These are phyloP conservation scores for Anas bahamensis DNA, from an alignment of 2,797 vertebrate species.

Conservation along the genomic window DNA sequence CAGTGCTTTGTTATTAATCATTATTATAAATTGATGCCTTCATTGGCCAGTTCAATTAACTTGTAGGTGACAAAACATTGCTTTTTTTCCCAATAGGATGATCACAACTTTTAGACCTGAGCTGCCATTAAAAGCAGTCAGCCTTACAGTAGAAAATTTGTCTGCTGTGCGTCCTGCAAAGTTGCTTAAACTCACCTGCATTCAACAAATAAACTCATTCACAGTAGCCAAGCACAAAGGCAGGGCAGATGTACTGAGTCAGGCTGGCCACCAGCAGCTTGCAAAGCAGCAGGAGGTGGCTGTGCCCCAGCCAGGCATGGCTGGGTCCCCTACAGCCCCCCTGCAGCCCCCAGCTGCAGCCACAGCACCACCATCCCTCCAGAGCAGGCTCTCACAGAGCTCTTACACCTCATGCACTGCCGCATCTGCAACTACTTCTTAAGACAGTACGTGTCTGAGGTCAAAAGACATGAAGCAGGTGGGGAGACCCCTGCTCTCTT, in stretches of 20 bases:
- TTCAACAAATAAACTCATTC: background rate
- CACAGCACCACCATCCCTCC: background rate
- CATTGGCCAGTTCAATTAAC: background rate
- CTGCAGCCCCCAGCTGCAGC: background rate
- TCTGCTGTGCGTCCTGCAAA: background rate
- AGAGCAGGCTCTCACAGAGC: background rate
- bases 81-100: background rate
- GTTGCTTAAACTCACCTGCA: background rate
- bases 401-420: background rate
- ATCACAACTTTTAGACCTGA: background rate
- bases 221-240: background rate
- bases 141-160: background rate
- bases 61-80: background rate
- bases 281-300: background rate
- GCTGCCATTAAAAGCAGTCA: background rate
- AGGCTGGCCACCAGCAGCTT: background rate
- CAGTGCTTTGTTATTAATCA: conserved; percentile 50
- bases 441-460: background rate
- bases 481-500: background rate
- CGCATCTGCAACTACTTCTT: background rate
- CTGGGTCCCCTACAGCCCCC: rapidly evolving
- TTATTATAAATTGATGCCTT: conserved; percentile 51
- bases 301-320: background rate
- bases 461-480: background rate
- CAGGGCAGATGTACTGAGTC: background rate